phyloP scores from a whole-genome alignment of 1,140 invertebrate genomes.

The Sarcophaga bullata region DNA sequence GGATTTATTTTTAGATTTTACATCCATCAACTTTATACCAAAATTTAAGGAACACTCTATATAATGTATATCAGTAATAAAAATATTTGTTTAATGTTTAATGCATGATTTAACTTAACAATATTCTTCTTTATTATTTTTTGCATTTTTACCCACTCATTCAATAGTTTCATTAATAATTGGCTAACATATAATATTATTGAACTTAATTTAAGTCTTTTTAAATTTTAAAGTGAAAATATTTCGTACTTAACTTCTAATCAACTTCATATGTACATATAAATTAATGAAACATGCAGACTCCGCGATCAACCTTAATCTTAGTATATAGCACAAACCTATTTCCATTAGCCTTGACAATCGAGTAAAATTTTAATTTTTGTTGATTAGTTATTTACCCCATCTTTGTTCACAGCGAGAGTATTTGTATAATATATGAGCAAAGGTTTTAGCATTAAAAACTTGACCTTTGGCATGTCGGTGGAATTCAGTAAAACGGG shows the following conservation, averaged over 20 bases:
- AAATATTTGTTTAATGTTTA: neutral
- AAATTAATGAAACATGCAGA: too few relatives aligned
- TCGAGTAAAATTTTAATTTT: neutral
- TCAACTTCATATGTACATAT: neutral
- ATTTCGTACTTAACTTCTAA: neutral
- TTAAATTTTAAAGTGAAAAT: neutral
- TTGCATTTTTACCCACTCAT: neutral
- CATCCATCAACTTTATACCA: too few relatives aligned
- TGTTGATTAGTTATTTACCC: conserved; percentile 54
- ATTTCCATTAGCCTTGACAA: neutral
- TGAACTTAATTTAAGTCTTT: conserved; percentile 5
- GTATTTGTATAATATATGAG: conserved; percentile 57
- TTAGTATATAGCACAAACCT: too few relatives aligned
- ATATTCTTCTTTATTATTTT: neutral
- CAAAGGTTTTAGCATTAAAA: conserved; percentile 54
- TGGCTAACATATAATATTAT: too few relatives aligned
- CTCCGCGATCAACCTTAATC: too few relatives aligned
- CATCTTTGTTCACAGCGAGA: conserved; percentile 63
- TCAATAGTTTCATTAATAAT: neutral
- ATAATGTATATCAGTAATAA: neutral
- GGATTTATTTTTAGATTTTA: neutral
- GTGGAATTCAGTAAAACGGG: conserved; percentile 62
- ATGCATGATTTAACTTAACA: conserved; percentile 10
- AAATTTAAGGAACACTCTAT: too few relatives aligned
- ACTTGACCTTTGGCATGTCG: conserved; percentile 52